phyloP scores from a whole-genome alignment of 92 coral and sea anemone species.

The Actinernus sp. region DNA sequence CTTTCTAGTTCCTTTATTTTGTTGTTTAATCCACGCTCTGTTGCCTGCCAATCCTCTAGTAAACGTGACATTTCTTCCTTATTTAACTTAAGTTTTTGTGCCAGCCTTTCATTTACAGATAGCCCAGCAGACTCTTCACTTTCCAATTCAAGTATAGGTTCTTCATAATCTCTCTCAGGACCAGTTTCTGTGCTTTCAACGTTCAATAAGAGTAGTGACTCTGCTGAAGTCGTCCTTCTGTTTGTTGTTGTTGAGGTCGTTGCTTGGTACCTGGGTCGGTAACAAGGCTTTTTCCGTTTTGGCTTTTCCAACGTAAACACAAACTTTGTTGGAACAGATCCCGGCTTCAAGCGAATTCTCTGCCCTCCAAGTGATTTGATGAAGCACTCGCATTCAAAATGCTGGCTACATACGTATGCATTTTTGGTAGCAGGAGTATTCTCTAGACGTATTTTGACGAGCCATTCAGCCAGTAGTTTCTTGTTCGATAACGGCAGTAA shows the following conservation, averaged over 20 bases:
- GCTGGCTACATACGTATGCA: conserved; percentile 13
- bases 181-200: too few species aligned
- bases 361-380: conserved; percentile 9
- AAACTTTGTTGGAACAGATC: conserved; percentile 15
- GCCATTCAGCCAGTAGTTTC: conserved; percentile 31
- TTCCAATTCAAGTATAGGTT: too few species aligned
- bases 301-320: background rate
- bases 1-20: conserved; percentile 45
- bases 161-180: too few species aligned
- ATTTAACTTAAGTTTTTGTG: conserved; percentile 27
- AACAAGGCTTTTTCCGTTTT: conserved; percentile 7
- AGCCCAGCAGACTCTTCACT: conserved; percentile 21
- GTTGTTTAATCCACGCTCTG: conserved; percentile 11
- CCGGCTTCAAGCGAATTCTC: conserved; percentile 8
- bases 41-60: conserved; percentile 15
- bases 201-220: too few species aligned
- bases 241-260: conserved; percentile 5
- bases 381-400: conserved; percentile 12
- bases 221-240: background rate
- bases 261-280: too few species aligned
- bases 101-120: conserved; percentile 10
- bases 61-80: conserved; percentile 27
- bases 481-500: conserved; percentile 21
- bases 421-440: conserved; percentile 23
- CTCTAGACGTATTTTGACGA: conserved; percentile 24